A percentile compares a stretch with the other conserved stretches of the same genome.
These are phyloP conservation scores for Pangasius larnaudii DNA, from an alignment of 2,797 vertebrate species.

Conservation along the genomic window DNA sequence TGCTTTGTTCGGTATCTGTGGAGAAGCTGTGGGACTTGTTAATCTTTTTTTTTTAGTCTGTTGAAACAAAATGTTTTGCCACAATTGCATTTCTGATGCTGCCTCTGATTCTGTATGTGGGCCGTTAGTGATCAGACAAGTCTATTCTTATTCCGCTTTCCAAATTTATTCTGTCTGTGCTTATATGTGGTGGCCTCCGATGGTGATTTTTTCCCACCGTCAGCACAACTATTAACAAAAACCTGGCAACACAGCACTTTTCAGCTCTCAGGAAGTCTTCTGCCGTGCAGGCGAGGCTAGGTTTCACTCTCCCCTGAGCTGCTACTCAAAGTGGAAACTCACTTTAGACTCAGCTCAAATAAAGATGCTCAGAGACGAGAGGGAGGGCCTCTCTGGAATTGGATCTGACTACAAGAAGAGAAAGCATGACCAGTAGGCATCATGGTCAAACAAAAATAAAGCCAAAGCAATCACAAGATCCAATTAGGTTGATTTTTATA, in stretches of 20 bases:
- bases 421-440: constrained; percentile 19
- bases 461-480: constrained; percentile 22
- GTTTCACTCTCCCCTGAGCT: background rate
- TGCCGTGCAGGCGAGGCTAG: background rate
- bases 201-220: background rate
- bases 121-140: background rate
- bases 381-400: constrained; percentile 6
- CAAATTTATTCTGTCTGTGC: background rate
- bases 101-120: background rate
- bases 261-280: background rate
- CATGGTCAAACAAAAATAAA: constrained; percentile 19
- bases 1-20: background rate
- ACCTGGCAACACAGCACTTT: background rate
- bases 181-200: background rate
- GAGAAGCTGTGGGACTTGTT: background rate
- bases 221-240: background rate
- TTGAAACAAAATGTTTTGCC: background rate
- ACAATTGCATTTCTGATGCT: background rate
- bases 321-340: background rate
- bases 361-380: background rate
- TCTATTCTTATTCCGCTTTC: background rate
- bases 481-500: background rate
- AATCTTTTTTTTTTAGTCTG: background rate
- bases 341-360: constrained; percentile 13
- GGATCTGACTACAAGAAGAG: constrained; percentile 22